Percentiles rank a stretch among this genome's conserved stretches.
Evolutionary conservation across 1,140 invertebrate genomes (phyloP).

Genomic region (Oncopeltus fasciatus): DNA sequence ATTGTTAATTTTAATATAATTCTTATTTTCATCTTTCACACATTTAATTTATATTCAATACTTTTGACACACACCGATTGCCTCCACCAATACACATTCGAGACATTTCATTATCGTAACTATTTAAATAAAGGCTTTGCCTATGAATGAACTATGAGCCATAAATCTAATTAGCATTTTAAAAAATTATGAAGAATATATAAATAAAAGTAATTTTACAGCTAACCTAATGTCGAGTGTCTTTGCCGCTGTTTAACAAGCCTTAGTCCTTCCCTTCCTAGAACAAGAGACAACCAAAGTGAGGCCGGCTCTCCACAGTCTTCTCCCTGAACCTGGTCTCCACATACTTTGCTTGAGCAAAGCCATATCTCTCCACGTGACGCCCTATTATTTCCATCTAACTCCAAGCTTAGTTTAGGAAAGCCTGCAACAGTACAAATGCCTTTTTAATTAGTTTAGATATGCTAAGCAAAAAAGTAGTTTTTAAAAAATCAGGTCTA

Average conservation of each 20-base stretch:
- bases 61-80: no score
- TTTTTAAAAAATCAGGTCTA: no score
- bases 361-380: conserved; percentile 25
- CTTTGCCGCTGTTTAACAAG: conserved; percentile 46
- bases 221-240: conserved; percentile 10
- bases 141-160: no score
- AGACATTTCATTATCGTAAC: no score
- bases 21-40: no score
- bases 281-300: conserved; percentile 54
- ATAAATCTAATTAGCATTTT: no score
- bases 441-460: neutral
- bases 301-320: conserved; percentile 71
- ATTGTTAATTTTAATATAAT: no score
- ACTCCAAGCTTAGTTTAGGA: neutral
- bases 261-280: conserved; percentile 48
- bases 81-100: no score
- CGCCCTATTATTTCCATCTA: neutral
- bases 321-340: conserved; percentile 56
- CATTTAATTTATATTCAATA: no score
- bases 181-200: neutral
- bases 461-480: no score
- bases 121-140: no score
- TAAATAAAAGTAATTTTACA: neutral
- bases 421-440: neutral
- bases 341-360: conserved; percentile 70